Evolutionary conservation across 2,888 invertebrate genomes (phyloP).

Genomic region (Cantharis rufa): DNA sequence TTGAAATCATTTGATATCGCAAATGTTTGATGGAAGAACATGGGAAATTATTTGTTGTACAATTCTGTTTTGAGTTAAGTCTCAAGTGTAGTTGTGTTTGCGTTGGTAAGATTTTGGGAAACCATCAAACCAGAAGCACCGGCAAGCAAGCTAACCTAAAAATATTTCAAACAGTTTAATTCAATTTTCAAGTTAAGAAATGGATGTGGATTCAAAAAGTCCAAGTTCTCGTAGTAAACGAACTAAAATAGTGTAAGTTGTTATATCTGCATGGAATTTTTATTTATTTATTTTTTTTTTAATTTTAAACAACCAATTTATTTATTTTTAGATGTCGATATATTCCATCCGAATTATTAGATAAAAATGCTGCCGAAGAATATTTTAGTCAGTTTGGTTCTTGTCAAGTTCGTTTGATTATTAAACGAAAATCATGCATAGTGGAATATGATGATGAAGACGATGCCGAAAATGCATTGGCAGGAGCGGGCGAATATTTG

Average conservation of each 20-base stretch:
- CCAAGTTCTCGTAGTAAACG: background rate
- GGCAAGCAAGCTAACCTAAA: background rate
- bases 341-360: slow-evolving; percentile 68
- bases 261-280: background rate
- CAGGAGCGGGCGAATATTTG: slow-evolving; percentile 65
- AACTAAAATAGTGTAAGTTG: background rate
- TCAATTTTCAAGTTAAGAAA: background rate
- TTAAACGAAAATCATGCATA: slow-evolving; percentile 67
- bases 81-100: background rate
- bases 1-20: background rate
- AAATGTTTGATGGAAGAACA: background rate
- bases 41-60: background rate
- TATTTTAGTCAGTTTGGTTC: slow-evolving; percentile 76
- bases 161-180: background rate
- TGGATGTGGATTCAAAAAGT: background rate
- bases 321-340: slow-evolving; percentile 60
- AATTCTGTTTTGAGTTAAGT: background rate
- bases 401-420: slow-evolving; percentile 67
- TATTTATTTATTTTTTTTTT: background rate
- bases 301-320: background rate
- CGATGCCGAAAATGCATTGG: slow-evolving; percentile 63
- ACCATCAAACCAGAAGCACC: background rate
- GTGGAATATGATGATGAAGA: slow-evolving; percentile 70
- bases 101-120: background rate
- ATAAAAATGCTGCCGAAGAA: slow-evolving; percentile 64